Evolutionary conservation across 2,888 invertebrate genomes (phyloP), one percentile per base, ranked within the genome.

Genomic region (Ariolimax columbianus): DNA sequence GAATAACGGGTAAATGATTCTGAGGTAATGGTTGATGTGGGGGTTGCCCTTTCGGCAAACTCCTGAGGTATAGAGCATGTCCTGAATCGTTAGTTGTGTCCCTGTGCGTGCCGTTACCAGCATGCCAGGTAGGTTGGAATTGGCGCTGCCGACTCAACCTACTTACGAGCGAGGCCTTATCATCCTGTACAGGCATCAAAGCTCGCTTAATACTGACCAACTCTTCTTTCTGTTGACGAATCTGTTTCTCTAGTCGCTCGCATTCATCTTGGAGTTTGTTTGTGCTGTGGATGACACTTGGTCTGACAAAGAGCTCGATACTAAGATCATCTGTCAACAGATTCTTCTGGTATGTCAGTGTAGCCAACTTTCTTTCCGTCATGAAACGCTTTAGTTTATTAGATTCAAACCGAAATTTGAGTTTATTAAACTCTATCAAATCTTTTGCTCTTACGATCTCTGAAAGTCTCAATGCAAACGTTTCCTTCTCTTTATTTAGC

Each of bases 241-340:
- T 80, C 23, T 83, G 86, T 82, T 90, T 82, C 75, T 92, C 92
- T 17, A 92, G 86, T 30, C 89, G 89, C 81, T 92, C 92, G 77
- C 92, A 92, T 14, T 89, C 88, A 77, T 91, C 91, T 80, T 92
- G 92, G 0, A 91, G 89, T 73, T 91, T 91, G 79, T 92, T 91
- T 43, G 91, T 91, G 75, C 88, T 89, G 66, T 89, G 89, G 47
- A 92, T 91, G 30, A 92, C 86, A 43, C 89, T 90, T 11, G 91
- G 87, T 43, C 91, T 91, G 4, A 91, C 86, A 43, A 90, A 89
- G 1, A 91, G 88, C 85, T 92, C 92, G 40, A 91, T 86, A 23
- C 87, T 86, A 86, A 90, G 86, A 77, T 92, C 92, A 19, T 89
- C 89, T 30, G 90, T 87, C 30, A 88, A 77, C 6, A 92, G 66